Base-by-base conservation (phyloP, 2,888 invertebrate genomes). In the Lasioglossum lativentre region DNA sequence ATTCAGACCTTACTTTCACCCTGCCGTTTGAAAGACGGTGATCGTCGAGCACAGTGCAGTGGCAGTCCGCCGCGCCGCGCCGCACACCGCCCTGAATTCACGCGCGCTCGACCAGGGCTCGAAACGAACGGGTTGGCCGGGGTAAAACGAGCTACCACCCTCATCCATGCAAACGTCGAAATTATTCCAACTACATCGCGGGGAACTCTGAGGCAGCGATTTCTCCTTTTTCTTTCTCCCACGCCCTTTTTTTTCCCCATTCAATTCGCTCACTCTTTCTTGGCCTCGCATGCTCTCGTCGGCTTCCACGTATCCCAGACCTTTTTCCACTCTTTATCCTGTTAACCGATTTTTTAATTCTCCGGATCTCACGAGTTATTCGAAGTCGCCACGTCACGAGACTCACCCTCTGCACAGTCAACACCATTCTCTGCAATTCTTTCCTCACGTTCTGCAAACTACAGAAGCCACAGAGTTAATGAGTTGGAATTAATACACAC, bases 121-220 rank as follows among this genome's bases (percentile, higher is more conserved):
- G 52, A 72, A 85, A 86, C 83, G 79, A 74, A 76, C 73, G 81
- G 76, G 80, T 85, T 82, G 80, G 75, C 40, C 10, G 59, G 68
- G 66, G 70, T 66, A 30, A 68, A 70, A 14, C 42, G 70, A 77
- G 56, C 80, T 52, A 68, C 85, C 78, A 59, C 76, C 85, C 88
- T 92, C 91, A 91, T 92, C 89, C 90, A 92, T 92, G 91, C 91
- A 92, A 92, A 92, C 92, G 90, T 90, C 83, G 72, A 85, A 91
- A 92, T 92, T 92, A 92, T 92, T 85, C 92, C 88, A 88, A 88
- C 89, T 89, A 88, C 73, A 80, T 86, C 77, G 81, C 85, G 68
- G 27, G 71, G 23, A 88, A 85, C 86, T 78, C 82, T 52, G 85
- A 86, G 78, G 78, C 90, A 86, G 85, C 82, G 87, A 86, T 90